phyloP scores from a whole-genome alignment of 2,113 vertebrate genomes.

The Pheucticus melanocephalus region DNA sequence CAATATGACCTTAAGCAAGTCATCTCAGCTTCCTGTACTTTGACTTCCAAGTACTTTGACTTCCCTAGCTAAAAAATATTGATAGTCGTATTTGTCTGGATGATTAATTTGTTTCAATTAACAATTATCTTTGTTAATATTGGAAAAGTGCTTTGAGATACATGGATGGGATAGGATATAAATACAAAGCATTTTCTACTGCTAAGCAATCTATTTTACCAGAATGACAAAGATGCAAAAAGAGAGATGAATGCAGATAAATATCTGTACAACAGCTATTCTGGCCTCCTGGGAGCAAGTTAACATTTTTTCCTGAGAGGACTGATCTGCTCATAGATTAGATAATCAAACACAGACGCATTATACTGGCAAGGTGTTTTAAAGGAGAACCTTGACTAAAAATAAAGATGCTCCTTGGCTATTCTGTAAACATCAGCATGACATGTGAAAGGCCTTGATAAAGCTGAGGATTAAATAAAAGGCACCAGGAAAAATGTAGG shows the following conservation, averaged over 20 bases:
- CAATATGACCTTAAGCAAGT: not conserved
- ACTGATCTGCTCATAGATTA: constrained; percentile 57
- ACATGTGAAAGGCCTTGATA: constrained; percentile 5
- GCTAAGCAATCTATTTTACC: not conserved
- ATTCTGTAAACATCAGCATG: not conserved
- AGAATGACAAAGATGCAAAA: not conserved
- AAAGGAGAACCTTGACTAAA: constrained; percentile 47
- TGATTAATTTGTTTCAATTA: not conserved
- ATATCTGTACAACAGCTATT: not conserved
- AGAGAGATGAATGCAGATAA: constrained; percentile 5
- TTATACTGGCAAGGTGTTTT: constrained; percentile 31
- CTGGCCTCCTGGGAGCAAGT: constrained; percentile 18
- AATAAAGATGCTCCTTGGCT: not conserved
- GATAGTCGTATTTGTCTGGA: not conserved
- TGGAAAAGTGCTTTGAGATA: not conserved
- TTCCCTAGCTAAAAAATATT: not conserved
- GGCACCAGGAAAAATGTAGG: not conserved
- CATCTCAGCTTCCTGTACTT: not conserved
- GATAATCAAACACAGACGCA: constrained; percentile 36
- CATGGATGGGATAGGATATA: not conserved
- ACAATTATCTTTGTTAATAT: not conserved
- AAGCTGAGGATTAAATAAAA: constrained; percentile 29
- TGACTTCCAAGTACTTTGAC: not conserved
- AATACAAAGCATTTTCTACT: not conserved
- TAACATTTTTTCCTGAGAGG: constrained; percentile 34